Evolutionary conservation across 1,140 invertebrate genomes (phyloP).

Genomic region (Brachionus rubens): DNA sequence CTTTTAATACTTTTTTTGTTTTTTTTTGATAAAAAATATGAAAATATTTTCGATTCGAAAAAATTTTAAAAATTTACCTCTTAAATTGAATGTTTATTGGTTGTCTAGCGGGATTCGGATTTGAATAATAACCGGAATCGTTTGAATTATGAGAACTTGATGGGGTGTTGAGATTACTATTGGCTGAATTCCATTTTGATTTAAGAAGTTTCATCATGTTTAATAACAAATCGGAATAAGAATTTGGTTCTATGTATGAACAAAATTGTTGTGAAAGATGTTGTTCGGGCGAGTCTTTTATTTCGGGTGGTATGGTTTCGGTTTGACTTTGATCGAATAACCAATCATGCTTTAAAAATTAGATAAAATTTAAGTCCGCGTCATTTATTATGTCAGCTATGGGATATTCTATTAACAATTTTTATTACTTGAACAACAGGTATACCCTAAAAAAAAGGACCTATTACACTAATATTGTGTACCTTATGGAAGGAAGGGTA

Average conservation of each 20-base stretch:
- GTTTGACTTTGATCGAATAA: conserved; percentile 34
- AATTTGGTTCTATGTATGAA: conserved; percentile 16
- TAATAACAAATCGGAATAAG: neutral
- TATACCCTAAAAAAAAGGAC: too few relatives aligned
- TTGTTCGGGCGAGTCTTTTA: conserved; percentile 26
- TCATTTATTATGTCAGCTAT: too few relatives aligned
- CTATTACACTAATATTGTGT: too few relatives aligned
- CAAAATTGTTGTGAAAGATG: conserved; percentile 32
- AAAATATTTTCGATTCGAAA: neutral
- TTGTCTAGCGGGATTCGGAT: neutral
- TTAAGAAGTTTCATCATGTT: conserved; percentile 28
- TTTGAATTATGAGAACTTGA: neutral
- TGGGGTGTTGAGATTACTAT: neutral
- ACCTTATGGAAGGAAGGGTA: too few relatives aligned
- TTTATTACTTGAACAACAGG: too few relatives aligned
- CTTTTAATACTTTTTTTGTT: neutral
- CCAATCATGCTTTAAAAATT: conserved; percentile 36
- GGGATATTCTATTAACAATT: too few relatives aligned
- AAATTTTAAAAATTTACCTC: neutral
- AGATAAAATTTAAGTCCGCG: neutral
- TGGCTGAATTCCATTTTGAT: conserved; percentile 25
- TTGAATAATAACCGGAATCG: conserved; percentile 14
- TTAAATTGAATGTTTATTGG: conserved; percentile 27
- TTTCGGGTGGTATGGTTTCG: conserved; percentile 11
- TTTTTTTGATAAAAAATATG: neutral